Conservation (phyloP, 2,797 vertebrate genomes). For the Chaetophractus vellerosus region DNA sequence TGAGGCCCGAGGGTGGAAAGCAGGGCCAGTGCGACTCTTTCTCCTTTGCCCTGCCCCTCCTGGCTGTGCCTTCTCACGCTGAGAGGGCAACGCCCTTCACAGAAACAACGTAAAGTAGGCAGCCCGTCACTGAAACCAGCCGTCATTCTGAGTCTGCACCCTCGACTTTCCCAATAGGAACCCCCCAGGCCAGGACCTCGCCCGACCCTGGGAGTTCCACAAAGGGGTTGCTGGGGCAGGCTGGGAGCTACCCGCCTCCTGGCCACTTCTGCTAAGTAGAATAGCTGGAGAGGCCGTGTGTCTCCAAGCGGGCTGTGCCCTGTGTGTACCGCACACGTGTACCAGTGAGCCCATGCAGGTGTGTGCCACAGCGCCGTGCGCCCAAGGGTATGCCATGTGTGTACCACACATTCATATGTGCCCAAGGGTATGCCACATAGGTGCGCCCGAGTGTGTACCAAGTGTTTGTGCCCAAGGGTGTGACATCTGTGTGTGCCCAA, state of each 20-base stretch:
- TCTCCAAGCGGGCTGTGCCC: background rate
- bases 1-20: background rate
- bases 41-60: background rate
- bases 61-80: too few relatives aligned
- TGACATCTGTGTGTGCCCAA: too few relatives aligned
- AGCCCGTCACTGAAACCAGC: background rate
- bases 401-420: background rate
- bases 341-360: background rate
- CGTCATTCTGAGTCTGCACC: background rate
- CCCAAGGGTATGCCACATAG: background rate
- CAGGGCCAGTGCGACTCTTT: too few relatives aligned
- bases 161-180: background rate
- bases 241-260: background rate
- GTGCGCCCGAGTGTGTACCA: too few relatives aligned
- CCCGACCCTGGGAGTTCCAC: background rate
- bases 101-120: background rate
- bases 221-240: background rate
- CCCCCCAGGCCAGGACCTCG: rapidly evolving
- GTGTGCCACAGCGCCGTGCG: background rate
- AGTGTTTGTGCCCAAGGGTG: rapidly evolving
- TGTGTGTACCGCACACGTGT: rapidly evolving
- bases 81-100: background rate
- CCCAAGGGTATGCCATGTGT: background rate
- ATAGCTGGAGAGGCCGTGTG: background rate
- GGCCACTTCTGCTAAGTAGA: background rate